Percentiles rank a stretch among this genome's conserved stretches.
Evolutionary conservation across 2,113 vertebrate genomes (phyloP).

Genomic region (Oryzias javanicus): DNA sequence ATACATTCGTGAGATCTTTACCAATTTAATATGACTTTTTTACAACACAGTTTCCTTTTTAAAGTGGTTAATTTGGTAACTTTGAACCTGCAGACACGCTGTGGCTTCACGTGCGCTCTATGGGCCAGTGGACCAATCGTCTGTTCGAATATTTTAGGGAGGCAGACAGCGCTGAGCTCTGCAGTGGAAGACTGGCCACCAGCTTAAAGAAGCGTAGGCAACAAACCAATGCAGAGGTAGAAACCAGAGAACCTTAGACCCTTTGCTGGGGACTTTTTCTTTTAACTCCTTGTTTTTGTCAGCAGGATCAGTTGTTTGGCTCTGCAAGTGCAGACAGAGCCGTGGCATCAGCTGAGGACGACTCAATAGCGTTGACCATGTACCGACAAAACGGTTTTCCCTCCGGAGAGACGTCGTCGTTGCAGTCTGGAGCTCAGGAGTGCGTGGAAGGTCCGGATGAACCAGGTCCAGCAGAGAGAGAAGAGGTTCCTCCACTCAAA

Average conservation of each 20-base stretch:
- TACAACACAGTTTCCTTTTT: too few species aligned
- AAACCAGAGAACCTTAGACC: rapidly evolving
- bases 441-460: background rate
- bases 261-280: background rate
- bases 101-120: slow-evolving; percentile 86
- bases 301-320: slow-evolving; percentile 64
- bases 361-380: slow-evolving; percentile 71
- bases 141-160: slow-evolving; percentile 84
- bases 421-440: background rate
- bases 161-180: background rate
- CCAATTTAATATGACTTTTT: too few species aligned
- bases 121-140: slow-evolving; percentile 89
- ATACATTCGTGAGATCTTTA: too few species aligned
- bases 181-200: slow-evolving; percentile 41
- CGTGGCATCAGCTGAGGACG: slow-evolving; percentile 61
- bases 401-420: background rate
- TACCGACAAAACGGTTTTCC: slow-evolving; percentile 51
- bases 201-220: slow-evolving; percentile 56
- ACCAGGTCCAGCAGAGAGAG: slow-evolving; percentile 46
- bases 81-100: slow-evolving; percentile 75
- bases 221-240: slow-evolving; percentile 44
- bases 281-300: background rate
- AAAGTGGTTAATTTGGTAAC: background rate
- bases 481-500: slow-evolving; percentile 31
- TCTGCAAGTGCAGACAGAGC: slow-evolving; percentile 3